Conservation (phyloP, 2,797 vertebrate genomes). For the Garrulus glandarius region DNA sequence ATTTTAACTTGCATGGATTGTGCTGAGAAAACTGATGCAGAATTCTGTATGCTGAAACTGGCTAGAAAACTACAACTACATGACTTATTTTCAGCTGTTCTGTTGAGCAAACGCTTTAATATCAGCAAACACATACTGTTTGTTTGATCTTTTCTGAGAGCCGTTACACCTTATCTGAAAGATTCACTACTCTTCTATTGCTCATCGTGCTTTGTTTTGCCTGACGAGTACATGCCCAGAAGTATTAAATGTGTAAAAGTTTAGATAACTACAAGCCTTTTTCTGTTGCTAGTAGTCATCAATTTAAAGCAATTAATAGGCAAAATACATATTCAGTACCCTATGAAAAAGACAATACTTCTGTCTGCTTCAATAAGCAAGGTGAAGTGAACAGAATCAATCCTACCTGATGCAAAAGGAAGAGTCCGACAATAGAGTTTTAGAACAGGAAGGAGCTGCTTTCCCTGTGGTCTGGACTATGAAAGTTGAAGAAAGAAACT, state of each 20-base stretch:
- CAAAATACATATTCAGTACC: background rate
- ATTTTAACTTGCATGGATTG: background rate
- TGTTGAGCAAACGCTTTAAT: background rate
- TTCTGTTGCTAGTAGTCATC: background rate
- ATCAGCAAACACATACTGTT: background rate
- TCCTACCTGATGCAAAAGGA: conserved; percentile 46
- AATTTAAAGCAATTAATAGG: background rate
- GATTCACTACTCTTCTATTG: background rate
- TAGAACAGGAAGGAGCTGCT: conserved; percentile 37
- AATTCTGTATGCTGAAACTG: background rate
- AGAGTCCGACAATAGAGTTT: conserved; percentile 24
- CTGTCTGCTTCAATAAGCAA: background rate
- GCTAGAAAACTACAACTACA: background rate
- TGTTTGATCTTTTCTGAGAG: background rate
- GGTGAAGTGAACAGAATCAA: conserved; percentile 20
- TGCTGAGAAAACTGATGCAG: background rate
- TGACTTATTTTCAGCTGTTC: conserved; percentile 5
- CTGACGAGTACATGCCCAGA: background rate
- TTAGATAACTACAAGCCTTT: background rate
- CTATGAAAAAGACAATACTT: background rate
- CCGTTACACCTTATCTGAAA: background rate
- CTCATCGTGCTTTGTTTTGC: background rate
- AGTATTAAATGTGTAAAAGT: background rate
- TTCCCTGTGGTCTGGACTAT: conserved; percentile 24
- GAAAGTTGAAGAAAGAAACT: conserved; percentile 74